These are phyloP conservation scores for Ctenochaetus hawaiiensis DNA, from an alignment of 2,797 vertebrate genomes.

Conservation along the genomic window DNA sequence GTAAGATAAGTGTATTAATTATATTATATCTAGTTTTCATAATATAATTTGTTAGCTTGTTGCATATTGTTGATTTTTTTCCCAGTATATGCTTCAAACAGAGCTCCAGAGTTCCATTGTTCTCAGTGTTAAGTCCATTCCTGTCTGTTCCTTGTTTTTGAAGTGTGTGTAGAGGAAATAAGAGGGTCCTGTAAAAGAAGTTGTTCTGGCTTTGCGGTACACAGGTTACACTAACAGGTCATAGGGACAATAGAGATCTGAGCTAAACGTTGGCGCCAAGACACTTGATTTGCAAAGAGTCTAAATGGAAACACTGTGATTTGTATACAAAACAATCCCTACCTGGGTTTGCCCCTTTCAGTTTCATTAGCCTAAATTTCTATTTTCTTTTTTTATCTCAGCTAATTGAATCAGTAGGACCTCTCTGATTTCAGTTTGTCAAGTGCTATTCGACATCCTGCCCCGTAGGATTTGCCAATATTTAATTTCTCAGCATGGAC, in stretches of 20 bases:
- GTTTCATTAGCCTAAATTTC: background rate
- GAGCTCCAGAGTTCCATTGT: constrained; percentile 22
- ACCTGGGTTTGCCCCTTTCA: constrained; percentile 5
- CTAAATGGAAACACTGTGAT: constrained; percentile 49
- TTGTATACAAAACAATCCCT: constrained; percentile 50
- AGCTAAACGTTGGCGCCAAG: constrained; percentile 32
- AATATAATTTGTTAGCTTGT: background rate
- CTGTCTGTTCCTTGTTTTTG: constrained; percentile 34
- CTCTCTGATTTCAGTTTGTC: background rate
- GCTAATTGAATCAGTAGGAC: background rate
- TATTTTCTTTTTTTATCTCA: background rate
- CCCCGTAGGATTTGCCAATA: background rate
- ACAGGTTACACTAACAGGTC: constrained; percentile 50
- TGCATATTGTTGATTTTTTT: constrained; percentile 1
- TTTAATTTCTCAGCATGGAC: constrained; percentile 1
- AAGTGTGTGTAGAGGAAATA: constrained; percentile 55
- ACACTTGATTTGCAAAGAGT: constrained; percentile 49
- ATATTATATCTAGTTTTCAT: background rate
- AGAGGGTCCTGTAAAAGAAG: constrained; percentile 51
- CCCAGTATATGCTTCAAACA: background rate
- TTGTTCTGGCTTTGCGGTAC: constrained; percentile 40
- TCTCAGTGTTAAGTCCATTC: constrained; percentile 11
- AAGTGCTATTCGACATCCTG: constrained; percentile 17
- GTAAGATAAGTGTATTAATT: background rate
- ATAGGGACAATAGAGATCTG: constrained; percentile 33